Evolutionary conservation across 2,888 invertebrate species (phyloP).

Genomic region (Synanthedon myopaeformis): DNA sequence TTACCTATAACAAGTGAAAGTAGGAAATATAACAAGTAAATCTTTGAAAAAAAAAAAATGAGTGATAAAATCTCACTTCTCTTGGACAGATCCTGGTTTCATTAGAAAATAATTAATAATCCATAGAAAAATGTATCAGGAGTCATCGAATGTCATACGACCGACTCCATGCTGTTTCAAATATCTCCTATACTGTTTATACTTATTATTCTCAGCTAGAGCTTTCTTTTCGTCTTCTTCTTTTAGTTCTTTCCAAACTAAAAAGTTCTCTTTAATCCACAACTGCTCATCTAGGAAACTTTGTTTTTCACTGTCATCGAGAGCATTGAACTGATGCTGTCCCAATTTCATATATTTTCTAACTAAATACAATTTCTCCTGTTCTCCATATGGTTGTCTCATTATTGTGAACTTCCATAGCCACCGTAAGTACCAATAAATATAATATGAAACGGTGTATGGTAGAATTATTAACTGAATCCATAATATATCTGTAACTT

Average conservation of each 20-base stretch:
- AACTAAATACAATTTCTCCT: slow-evolving; percentile 88
- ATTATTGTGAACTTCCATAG: slow-evolving; percentile 82
- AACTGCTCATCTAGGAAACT: slow-evolving; percentile 80
- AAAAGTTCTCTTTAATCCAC: slow-evolving; percentile 86
- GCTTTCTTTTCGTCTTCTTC: slow-evolving; percentile 89
- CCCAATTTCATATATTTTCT: slow-evolving; percentile 81
- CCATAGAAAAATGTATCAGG: slow-evolving; percentile 35
- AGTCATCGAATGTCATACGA: slow-evolving; percentile 92
- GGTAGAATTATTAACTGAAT: slow-evolving; percentile 85
- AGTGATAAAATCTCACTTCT: neutral
- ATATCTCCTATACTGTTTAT: slow-evolving; percentile 90
- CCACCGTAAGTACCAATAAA: slow-evolving; percentile 84
- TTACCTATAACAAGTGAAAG: neutral
- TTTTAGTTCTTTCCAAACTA: slow-evolving; percentile 81
- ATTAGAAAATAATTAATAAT: slow-evolving; percentile 6
- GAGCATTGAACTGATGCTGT: slow-evolving; percentile 76
- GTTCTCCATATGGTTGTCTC: slow-evolving; percentile 81
- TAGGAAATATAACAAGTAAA: neutral
- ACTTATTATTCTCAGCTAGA: slow-evolving; percentile 86
- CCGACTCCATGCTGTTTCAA: slow-evolving; percentile 91
- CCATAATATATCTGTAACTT: slow-evolving; percentile 82
- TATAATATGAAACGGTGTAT: slow-evolving; percentile 76
- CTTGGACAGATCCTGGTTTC: neutral
- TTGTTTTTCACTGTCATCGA: slow-evolving; percentile 80
- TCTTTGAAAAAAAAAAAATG: slow-evolving; percentile 1